A percentile compares a stretch with the other conserved stretches of the same genome.
These are phyloP conservation scores for Chamaedrilus cognettii DNA, from an alignment of 2,888 invertebrate species.

Conservation along the genomic window DNA sequence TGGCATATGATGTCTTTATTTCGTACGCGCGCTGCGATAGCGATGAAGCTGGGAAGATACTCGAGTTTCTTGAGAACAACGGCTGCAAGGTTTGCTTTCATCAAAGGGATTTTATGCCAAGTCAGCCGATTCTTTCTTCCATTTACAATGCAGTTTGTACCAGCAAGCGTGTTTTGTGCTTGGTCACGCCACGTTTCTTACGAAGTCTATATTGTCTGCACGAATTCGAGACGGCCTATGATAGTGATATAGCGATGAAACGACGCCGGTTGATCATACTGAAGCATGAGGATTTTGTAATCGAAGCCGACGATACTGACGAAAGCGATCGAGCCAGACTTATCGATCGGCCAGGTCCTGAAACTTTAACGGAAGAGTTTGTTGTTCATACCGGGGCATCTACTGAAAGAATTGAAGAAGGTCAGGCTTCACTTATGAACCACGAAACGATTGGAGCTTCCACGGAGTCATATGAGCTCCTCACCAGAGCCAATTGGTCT, in stretches of 20 bases:
- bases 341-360: neutral
- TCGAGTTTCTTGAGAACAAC: neutral
- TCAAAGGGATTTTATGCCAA: neutral
- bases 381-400: no score
- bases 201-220: neutral
- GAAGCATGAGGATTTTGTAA: no score
- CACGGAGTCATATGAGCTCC: no score
- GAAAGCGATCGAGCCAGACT: no score
- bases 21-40: neutral
- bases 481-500: no score
- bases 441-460: no score
- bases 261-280: neutral
- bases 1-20: neutral
- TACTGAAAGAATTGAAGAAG: no score
- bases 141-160: neutral
- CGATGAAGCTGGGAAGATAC: neutral
- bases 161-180: neutral
- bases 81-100: slow-evolving; percentile 9
- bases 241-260: neutral
- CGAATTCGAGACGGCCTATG: neutral
- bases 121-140: neutral
- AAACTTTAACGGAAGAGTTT: no score
- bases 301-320: neutral
- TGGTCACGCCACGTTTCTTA: neutral
- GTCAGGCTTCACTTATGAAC: no score